Evolutionary conservation across 64 coral and sea anemone genomes (phyloP).

Genomic region (Trachythela sp.): DNA sequence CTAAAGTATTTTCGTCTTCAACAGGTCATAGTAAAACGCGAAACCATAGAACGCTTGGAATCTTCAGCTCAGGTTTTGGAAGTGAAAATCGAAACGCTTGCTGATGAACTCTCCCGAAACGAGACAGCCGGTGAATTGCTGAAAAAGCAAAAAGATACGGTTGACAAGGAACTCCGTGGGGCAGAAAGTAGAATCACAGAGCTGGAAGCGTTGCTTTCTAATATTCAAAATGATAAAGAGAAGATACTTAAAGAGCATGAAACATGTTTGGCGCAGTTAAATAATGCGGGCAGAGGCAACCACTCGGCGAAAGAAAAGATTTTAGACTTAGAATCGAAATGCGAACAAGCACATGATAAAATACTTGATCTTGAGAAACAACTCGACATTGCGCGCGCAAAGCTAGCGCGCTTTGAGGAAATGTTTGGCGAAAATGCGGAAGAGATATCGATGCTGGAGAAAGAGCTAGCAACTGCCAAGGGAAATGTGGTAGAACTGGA

Average conservation of each 20-base stretch:
- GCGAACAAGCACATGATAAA: background rate
- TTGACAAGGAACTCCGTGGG: constrained; percentile 9
- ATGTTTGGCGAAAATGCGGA: background rate
- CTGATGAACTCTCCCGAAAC: background rate
- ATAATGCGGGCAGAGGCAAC: background rate
- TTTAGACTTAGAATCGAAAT: background rate
- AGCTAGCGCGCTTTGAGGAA: background rate
- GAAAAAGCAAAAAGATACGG: background rate
- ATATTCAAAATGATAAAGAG: background rate
- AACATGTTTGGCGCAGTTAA: background rate
- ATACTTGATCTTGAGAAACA: background rate
- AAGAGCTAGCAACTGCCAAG: background rate
- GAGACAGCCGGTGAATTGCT: background rate
- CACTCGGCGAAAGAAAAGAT: background rate
- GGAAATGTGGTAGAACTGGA: background rate
- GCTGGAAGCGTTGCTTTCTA: background rate
- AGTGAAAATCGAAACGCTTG: background rate
- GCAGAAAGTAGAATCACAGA: background rate
- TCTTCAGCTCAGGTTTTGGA: background rate
- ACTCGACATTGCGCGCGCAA: background rate
- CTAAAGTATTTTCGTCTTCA: background rate
- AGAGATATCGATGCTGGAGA: background rate
- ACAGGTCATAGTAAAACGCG: background rate
- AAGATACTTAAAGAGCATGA: background rate
- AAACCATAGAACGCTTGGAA: background rate